Percentiles rank a stretch among this genome's conserved stretches.
Evolutionary conservation across 2,113 vertebrate genomes (phyloP).

Genomic region (Podarcis raffonei): DNA sequence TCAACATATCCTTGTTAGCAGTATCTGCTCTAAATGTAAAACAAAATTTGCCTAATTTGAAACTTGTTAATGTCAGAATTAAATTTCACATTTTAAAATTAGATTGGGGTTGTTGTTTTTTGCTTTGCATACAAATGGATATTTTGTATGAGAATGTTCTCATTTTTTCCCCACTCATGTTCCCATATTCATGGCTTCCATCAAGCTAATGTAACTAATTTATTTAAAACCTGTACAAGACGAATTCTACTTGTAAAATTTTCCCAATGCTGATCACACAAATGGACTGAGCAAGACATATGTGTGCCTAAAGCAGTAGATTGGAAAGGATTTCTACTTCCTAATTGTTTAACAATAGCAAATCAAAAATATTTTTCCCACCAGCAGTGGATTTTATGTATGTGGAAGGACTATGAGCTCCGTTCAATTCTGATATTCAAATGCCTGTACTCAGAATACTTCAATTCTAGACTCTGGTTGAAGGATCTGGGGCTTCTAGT

Average conservation of each 20-base stretch:
- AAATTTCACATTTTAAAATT: not conserved
- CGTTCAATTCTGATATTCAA: too few species aligned
- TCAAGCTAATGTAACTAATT: not conserved
- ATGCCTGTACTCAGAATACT: too few species aligned
- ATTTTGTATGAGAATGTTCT: not conserved
- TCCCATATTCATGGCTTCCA: not conserved
- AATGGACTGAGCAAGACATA: not conserved
- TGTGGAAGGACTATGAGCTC: too few species aligned
- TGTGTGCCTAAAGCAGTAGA: not conserved
- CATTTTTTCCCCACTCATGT: not conserved
- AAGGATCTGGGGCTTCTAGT: too few species aligned
- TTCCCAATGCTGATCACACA: not conserved
- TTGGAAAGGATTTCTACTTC: too few species aligned
- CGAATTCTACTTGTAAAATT: not conserved
- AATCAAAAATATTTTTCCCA: too few species aligned
- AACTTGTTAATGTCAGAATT: not conserved
- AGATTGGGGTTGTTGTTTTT: not conserved
- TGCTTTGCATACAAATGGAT: not conserved
- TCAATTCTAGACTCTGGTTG: too few species aligned
- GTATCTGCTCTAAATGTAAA: not conserved
- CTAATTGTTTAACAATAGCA: too few species aligned
- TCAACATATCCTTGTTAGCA: fast-evolving
- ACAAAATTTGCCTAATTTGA: not conserved
- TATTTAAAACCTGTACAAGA: not conserved
- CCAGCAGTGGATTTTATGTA: too few species aligned